phyloP scores from a whole-genome alignment of 2,797 vertebrate genomes.

The Kryptopterus vitreolus region DNA sequence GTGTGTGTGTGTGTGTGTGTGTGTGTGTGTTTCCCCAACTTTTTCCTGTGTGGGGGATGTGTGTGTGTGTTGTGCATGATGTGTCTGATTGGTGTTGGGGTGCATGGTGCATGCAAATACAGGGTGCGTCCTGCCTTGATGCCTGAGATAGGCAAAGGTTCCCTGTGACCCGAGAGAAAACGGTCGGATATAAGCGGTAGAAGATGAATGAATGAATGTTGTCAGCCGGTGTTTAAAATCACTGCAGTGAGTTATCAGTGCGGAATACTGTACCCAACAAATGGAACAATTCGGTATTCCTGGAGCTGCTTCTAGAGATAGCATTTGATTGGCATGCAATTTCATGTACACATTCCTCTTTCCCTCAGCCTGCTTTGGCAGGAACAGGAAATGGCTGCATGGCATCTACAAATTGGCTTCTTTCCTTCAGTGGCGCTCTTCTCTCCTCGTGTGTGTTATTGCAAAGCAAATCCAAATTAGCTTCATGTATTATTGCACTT shows the following conservation, averaged over 20 bases:
- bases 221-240: not conserved
- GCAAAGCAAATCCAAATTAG: slow-evolving; percentile 3
- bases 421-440: not conserved
- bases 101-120: no score
- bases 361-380: slow-evolving; percentile 28
- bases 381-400: slow-evolving; percentile 22
- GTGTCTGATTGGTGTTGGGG: no score
- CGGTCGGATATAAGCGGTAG: no score
- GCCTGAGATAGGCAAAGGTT: no score
- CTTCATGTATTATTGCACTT: not conserved
- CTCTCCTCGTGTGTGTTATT: not conserved
- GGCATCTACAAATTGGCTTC: slow-evolving; percentile 28
- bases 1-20: no score
- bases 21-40: no score
- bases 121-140: no score
- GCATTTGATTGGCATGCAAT: slow-evolving; percentile 32
- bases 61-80: no score
- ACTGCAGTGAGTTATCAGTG: not conserved
- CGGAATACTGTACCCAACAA: not conserved
- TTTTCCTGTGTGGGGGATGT: no score
- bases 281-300: slow-evolving; percentile 23
- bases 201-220: no score
- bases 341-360: slow-evolving; percentile 35
- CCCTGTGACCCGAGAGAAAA: no score
- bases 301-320: slow-evolving; percentile 26